A percentile compares a stretch with the other conserved stretches of the same genome.
These are phyloP conservation scores for Melipona beecheii DNA, from an alignment of 2,888 invertebrate species.

Conservation along the genomic window DNA sequence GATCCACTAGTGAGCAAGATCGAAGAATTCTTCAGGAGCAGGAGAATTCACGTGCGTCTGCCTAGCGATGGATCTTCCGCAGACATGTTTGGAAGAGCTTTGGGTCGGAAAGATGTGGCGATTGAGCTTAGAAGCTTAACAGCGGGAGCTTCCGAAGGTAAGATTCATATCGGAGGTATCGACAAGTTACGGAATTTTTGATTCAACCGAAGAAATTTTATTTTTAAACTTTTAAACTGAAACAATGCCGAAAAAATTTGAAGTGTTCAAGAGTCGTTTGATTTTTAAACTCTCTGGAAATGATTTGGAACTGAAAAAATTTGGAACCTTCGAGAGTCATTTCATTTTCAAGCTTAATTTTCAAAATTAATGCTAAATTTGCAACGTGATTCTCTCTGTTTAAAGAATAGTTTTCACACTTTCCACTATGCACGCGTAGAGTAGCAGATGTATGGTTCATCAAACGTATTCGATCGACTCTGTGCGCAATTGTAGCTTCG, in stretches of 20 bases:
- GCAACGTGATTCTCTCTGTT: no score
- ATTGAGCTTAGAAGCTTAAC: conserved; percentile 76
- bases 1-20: conserved; percentile 80
- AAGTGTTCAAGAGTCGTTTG: not conserved
- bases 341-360: no score
- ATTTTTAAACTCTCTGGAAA: not conserved
- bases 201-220: not conserved
- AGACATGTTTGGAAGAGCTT: conserved; percentile 79
- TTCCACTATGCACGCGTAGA: not conserved
- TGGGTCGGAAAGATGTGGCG: conserved; percentile 77
- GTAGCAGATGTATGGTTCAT: not conserved
- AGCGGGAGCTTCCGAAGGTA: conserved; percentile 81
- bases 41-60: conserved; percentile 75
- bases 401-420: no score
- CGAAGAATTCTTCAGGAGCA: conserved; percentile 78
- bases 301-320: no score
- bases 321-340: no score
- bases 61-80: conserved; percentile 79
- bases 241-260: not conserved
- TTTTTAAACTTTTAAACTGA: not conserved
- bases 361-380: no score
- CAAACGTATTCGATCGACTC: not conserved
- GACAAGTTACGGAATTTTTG: not conserved
- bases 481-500: no score
- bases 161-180: conserved; percentile 16